phyloP scores from a whole-genome alignment of 2,113 vertebrate genomes.

The Tenebrosternarchus preto region DNA sequence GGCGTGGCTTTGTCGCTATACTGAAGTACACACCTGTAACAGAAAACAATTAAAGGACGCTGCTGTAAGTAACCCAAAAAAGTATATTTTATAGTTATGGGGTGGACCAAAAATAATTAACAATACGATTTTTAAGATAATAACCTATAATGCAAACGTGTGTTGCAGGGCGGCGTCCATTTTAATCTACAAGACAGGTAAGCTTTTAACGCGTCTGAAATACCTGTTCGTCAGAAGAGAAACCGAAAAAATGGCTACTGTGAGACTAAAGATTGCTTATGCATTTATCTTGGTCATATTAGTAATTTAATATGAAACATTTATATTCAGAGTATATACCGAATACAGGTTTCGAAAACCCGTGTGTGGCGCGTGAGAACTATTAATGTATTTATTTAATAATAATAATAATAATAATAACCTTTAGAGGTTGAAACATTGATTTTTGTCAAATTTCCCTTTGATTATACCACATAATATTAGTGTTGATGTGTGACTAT shows the following conservation, averaged over 20 bases:
- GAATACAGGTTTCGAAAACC: too few species aligned
- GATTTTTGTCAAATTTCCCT: too few species aligned
- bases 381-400: constrained; percentile 12
- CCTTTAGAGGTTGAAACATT: not conserved
- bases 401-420: not conserved
- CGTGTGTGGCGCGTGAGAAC: not conserved
- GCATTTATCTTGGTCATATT: not conserved
- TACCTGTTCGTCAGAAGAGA: constrained; percentile 52
- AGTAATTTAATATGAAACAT: not conserved
- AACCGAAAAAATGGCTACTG: constrained; percentile 25
- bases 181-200: constrained; percentile 73
- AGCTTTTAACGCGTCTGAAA: constrained; percentile 43
- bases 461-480: not conserved
- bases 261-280: not conserved
- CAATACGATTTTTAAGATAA: not conserved
- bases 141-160: constrained; percentile 39
- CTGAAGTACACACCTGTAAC: constrained; percentile 67
- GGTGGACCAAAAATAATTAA: not conserved
- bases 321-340: not conserved
- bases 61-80: constrained; percentile 73
- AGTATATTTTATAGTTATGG: not conserved
- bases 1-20: constrained; percentile 63
- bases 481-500: constrained; percentile 16
- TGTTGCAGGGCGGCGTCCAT: constrained; percentile 79
- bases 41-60: constrained; percentile 77